Base-by-base conservation (phyloP, 2,113 vertebrate species). In the Campylorhamphus procurvoides region DNA sequence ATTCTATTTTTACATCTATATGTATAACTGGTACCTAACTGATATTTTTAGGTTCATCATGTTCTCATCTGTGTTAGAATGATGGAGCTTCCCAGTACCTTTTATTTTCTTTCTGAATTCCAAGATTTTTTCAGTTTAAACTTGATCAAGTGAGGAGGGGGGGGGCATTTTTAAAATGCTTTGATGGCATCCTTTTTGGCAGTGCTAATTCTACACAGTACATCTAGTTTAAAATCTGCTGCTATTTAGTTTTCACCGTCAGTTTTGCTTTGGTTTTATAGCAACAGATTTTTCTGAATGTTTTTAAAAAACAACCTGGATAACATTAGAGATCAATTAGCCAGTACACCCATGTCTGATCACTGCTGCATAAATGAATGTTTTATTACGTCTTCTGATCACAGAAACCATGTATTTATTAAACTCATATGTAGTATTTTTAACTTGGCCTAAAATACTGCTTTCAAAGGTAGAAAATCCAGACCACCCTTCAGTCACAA, bases 111-210 rank as follows among this genome's bases (percentile, higher is more conserved):
- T 97, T 94, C 96, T 97, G 94, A 97, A 97, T 97, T 96, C 97
- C 97, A 98, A 97, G 96, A 97, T 79, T 28, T 52, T 97, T 97
- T 98, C 96, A 97, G 82, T 95, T 97, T 58, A 94, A 90, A 95
- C 71, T 89, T 89, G 80, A 95, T 94, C 64, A 71, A 84, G n/a
- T 62, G 56, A 6, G 37, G 37, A n/a, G 37, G 37, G 10, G 74
- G 29, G 50, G 35, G 49, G 23, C 64, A 84, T 92, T 96, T 97
- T 89, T 49, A 35, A 89, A 94, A 59, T 76, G 47, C 88, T 62
- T 73, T 59, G 55, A 83, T 75, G 22, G 56, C 67, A 37, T 87
- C 84, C 90, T 80, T 58, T 23, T 2, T 83, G 82, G 94, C 82
- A 96, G 67, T 73, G 72, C 53, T 82, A 56, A 69, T 92, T 72